These are phyloP conservation scores for Cerceris ruficornis DNA, from an alignment of 2,888 invertebrate genomes.

Conservation along the genomic window DNA sequence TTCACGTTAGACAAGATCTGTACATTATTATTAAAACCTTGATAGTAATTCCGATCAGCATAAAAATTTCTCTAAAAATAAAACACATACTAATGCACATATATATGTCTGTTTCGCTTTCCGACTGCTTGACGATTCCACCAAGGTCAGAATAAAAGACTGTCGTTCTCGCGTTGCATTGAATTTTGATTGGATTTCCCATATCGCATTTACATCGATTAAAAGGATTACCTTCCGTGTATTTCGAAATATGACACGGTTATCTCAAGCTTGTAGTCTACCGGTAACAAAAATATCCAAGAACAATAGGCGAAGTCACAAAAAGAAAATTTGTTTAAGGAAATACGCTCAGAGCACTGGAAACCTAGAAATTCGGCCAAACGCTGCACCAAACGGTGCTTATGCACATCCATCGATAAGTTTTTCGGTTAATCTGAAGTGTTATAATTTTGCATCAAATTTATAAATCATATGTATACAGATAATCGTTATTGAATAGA, in stretches of 20 bases:
- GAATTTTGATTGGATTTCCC: neutral
- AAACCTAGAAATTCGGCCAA: conserved; percentile 9
- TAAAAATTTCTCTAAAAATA: no score
- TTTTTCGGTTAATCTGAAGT: no score
- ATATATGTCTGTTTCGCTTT: no score
- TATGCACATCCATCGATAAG: no score
- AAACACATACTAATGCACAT: no score
- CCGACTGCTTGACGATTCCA: neutral
- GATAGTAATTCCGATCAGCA: no score
- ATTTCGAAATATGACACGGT: conserved; percentile 13
- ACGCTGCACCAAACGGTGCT: neutral
- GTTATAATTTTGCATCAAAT: no score
- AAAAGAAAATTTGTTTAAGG: conserved; percentile 4
- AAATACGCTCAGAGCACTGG: conserved; percentile 13
- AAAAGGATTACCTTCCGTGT: neutral
- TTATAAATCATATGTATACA: no score
- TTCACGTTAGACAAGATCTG: no score
- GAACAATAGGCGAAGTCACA: neutral
- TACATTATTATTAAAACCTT: no score
- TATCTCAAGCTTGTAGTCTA: conserved; percentile 17
- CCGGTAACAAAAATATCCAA: conserved; percentile 10
- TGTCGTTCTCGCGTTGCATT: neutral
- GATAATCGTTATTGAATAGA: no score
- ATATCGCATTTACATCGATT: conserved; percentile 1
- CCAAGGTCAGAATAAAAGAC: neutral